Percentiles rank a stretch among this genome's conserved stretches.
These are phyloP conservation scores for Tragelaphus eurycerus DNA, from an alignment of 2,797 vertebrate species.

Conservation along the genomic window DNA sequence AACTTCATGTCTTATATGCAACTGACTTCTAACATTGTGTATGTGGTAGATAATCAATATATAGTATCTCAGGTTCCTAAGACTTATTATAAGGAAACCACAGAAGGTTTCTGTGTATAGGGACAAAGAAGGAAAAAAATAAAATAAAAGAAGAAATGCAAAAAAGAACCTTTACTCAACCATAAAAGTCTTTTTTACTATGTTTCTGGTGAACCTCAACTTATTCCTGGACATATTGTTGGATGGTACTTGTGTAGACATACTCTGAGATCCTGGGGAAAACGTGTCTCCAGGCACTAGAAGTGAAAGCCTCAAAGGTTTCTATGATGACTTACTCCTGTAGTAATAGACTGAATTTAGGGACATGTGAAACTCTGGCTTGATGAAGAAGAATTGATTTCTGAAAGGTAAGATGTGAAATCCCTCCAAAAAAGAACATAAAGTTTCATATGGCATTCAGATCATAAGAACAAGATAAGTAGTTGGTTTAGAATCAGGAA, in stretches of 20 bases:
- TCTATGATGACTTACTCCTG: neutral
- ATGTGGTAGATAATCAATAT: neutral
- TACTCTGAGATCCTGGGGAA: neutral
- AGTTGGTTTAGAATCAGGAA: slow-evolving; percentile 61
- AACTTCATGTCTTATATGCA: neutral
- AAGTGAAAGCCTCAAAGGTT: neutral
- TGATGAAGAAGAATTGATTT: neutral
- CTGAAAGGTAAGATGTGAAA: neutral
- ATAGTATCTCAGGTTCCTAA: neutral
- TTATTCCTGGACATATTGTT: neutral
- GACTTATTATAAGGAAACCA: neutral
- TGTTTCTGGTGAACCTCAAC: neutral
- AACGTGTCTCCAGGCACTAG: neutral
- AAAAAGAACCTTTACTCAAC: neutral
- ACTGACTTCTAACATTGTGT: neutral
- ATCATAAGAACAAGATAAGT: slow-evolving; percentile 17
- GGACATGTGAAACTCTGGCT: neutral
- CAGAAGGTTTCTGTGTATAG: neutral
- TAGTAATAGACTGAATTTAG: neutral
- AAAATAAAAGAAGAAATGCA: neutral
- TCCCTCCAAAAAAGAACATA: neutral
- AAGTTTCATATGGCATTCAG: neutral
- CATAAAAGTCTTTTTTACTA: neutral
- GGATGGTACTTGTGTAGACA: neutral
- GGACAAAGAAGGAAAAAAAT: neutral